Base-by-base conservation (phyloP, 2,888 invertebrate genomes). In the Latrodectus elegans region DNA sequence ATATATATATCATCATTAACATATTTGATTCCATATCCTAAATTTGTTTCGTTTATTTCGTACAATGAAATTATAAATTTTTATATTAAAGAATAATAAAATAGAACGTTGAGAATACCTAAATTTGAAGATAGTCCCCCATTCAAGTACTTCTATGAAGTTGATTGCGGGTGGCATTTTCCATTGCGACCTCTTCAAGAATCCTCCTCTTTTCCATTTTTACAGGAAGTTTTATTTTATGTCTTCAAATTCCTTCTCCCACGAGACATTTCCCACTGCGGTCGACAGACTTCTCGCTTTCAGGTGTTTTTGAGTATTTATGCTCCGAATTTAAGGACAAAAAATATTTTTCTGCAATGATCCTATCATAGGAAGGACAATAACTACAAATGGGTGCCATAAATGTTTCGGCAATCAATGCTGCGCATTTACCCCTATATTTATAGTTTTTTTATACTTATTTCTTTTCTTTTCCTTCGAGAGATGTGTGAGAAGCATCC, bases 371-470 rank as follows among this genome's bases (percentile, higher is more conserved):
- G 71, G 26, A 26, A 72, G 12, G n/a, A 60, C 38, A 67, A 74
- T 11, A 65, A 73, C 14, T n/a, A 6, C 22, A 52, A 81, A 65
- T 53, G 22, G 64, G 15, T 15, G 55, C 8, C 55, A 65, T 81
- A 81, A 74, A 81, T 74, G 74, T 26, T 52, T 4, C 38, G 26
- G 22, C 81, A 74, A 81, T 74, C 72, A 60, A 77, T 67, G 65
- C 64, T 22, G 55, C 14, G 60, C 60, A 60, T 12, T 60, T 60
- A 15, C n/a, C n/a, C 14, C 14, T 9, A 15, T 60, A n/a, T 60
- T 60, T 60, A 60, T 60, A n/a, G 60, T 12, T 38, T 38, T 38
- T 38, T 38, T 38, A 60, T 60, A 11, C 12, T 60, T 60, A 15
- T 60, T 60, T 60, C n/a, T 11, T 60, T 55, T 15, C 10, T 12